Evolutionary conservation across 1,140 invertebrate species (phyloP), one percentile per base, ranked within the genome.

Genomic region (Hyphantria cunea): DNA sequence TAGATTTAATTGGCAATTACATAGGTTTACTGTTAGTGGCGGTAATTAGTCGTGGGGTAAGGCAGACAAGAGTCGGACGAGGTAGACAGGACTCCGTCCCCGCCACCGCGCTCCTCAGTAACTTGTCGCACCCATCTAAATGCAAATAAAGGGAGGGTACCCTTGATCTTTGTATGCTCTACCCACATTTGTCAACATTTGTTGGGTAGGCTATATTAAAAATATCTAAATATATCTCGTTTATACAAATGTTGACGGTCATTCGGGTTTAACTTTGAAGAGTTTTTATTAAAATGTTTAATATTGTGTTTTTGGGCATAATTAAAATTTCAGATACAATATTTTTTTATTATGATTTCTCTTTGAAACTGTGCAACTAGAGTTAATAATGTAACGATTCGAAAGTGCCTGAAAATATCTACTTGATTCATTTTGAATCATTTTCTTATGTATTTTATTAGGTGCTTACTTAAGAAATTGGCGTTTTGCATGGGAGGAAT

Each of bases 101-200:
- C 54, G 2, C 3, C 32, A 11, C 39, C 45, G 55, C 55, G 49
- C 69, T 68, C 64, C 63, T 81, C 77, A 78, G 83, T 84, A 80
- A 84, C 79, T 86, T 80, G 80, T 81, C 77, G 68, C 76, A 44
- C 62, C 67, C 74, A 81, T 84, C 77, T 85, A 87, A 86, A 87
- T 87, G 84, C 80, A 85, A 87, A 86, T 87, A 82, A 50, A 72
- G 72, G 72, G 54, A 66, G 67, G 61, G 64, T 6, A 64, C 78
- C 70, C 82, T 83, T 80, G 75, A 81, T 84, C 79, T 82, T 64
- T 76, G 76, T 76, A 55, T 66, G 72, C 72, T 70, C 66, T 70
- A 74, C 75, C 78, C 78, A 82, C 80, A 82, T 86, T 84, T 82
- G 81, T 82, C 68, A 70, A 70, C 61, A 73, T 75, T 75, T 64